Conservation (phyloP, 2,113 vertebrate species). For the Oryzias melastigma region DNA sequence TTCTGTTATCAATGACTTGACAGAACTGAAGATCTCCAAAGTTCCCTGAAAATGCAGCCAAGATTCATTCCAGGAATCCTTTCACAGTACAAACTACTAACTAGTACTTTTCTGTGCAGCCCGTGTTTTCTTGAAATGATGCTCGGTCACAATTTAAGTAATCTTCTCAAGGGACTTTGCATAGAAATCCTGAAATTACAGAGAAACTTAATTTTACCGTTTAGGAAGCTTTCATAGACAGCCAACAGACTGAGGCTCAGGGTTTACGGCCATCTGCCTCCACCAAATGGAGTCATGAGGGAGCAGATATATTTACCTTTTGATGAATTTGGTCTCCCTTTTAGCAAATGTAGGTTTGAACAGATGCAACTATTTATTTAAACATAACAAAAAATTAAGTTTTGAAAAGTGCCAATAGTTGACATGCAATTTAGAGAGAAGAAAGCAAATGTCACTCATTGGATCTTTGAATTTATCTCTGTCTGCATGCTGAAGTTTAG, state of each 20-base stretch:
- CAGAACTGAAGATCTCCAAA: no score
- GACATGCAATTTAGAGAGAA: neutral
- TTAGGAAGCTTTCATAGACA: neutral
- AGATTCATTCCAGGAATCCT: no score
- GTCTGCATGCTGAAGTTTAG: no score
- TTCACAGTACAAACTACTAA: no score
- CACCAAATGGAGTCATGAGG: neutral
- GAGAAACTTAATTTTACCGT: neutral
- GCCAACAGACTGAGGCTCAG: neutral
- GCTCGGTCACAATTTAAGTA: no score
- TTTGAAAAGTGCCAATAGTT: neutral
- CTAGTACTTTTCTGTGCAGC: no score
- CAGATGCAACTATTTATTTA: neutral
- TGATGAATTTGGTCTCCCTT: conserved; percentile 2
- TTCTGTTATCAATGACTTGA: no score
- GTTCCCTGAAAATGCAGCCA: no score
- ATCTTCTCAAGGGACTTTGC: no score
- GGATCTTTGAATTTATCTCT: no score
- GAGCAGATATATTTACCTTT: neutral
- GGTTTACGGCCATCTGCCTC: conserved; percentile 4
- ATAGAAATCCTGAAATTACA: neutral
- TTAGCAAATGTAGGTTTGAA: neutral
- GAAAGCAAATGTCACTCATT: no score
- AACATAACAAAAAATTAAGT: neutral
- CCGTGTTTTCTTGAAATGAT: no score